Evolutionary conservation across 2,797 vertebrate species (phyloP).

Genomic region (Cossypha dichroa): DNA sequence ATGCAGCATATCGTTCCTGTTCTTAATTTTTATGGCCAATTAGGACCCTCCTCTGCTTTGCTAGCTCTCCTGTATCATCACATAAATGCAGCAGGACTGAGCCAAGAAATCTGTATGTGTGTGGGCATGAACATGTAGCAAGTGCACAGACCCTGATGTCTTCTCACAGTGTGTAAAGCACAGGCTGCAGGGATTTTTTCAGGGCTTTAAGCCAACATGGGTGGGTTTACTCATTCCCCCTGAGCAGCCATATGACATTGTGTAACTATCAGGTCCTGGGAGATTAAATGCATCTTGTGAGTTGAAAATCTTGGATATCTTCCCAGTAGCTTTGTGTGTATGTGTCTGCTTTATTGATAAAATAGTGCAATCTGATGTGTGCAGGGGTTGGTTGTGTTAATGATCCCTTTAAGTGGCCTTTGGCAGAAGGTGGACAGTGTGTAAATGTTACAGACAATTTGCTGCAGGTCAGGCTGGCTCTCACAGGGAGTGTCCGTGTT

Average conservation of each 20-base stretch:
- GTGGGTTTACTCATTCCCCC: not conserved
- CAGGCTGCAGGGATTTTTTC: not conserved
- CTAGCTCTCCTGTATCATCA: not conserved
- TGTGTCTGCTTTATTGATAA: not conserved
- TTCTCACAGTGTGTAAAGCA: not conserved
- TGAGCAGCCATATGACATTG: not conserved
- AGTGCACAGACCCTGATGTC: not conserved
- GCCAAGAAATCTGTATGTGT: not conserved
- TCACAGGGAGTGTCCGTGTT: not conserved
- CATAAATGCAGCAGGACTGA: not conserved
- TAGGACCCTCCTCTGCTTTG: not conserved
- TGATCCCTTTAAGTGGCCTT: not conserved
- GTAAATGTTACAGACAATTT: not conserved
- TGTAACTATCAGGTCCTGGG: not conserved
- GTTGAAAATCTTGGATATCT: not conserved
- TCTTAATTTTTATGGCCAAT: not conserved
- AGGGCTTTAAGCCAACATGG: not conserved
- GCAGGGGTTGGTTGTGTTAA: not conserved
- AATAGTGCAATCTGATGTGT: not conserved
- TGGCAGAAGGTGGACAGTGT: not conserved
- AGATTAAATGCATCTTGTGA: not conserved
- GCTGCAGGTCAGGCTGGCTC: not conserved
- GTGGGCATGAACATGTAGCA: not conserved
- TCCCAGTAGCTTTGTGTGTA: not conserved
- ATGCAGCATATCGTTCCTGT: not conserved